Evolutionary conservation across 2,113 vertebrate genomes (phyloP), one percentile per base, ranked within the genome.

Genomic region (Hemiscyllium ocellatum): DNA sequence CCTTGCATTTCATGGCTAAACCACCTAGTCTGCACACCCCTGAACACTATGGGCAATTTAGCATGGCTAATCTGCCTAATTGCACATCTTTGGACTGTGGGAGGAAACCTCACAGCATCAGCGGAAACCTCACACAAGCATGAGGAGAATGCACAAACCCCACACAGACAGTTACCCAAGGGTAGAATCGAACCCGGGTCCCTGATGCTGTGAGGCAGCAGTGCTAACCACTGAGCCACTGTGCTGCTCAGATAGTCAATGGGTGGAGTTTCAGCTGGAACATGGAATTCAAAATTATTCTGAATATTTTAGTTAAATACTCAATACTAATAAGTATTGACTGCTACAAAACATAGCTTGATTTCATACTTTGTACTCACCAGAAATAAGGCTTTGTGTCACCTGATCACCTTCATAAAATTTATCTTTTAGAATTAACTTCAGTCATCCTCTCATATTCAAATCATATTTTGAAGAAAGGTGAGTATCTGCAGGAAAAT

Each of bases 401-500:
- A n/a, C 56, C 17, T n/a, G 52, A 4, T 17, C 87, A 65, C 4
- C 56, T 17, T n/a, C 56, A 90, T 65, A 65, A 90, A 65, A 90
- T 72, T 24, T 24, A 95, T 37, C 50, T 1, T 83, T 78, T 61
- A 95, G 52, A 83, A 50, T 85, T 20, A 95, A 42, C 56, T n/a
- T 42, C 13, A 56, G 20, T 70, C 15, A 96, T 89, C 15, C 42
- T 78, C 29, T 91, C 69, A 96, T 19, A 52, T 86, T 96, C 78
- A 93, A 96, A 29, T 90, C 42, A n/a, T 61, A 70, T 89, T 96
- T 96, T 68, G 69, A 95, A 95, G 96, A 95, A 96, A 95, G 91
- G 95, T 90, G 33, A 96, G 80, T 80, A 70, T 42, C 61, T 89
- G 96, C 96, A 96, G 95, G 96, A 96, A 70, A 90, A 95, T 96